phyloP scores from a whole-genome alignment of 2,797 vertebrate species.

The Coilia nasus region DNA sequence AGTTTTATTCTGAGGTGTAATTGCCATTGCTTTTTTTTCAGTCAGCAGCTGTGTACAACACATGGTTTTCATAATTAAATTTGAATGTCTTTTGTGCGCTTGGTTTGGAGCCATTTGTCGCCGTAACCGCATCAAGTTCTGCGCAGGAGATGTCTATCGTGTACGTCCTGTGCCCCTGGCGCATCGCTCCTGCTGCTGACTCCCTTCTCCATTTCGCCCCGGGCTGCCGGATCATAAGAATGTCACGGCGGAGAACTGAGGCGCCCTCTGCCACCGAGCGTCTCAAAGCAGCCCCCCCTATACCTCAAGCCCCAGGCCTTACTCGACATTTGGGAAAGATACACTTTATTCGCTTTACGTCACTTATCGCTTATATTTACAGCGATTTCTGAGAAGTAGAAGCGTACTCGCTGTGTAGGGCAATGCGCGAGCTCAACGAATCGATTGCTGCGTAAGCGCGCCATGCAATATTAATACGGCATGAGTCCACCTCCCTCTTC shows the following conservation, averaged over 20 bases:
- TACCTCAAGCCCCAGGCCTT: neutral
- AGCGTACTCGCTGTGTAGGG: neutral
- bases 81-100: neutral
- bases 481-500: neutral
- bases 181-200: constrained; percentile 36
- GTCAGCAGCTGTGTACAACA: neutral
- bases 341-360: neutral
- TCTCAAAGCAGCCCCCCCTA: too few species aligned
- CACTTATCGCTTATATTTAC: constrained; percentile 9
- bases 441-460: constrained; percentile 22
- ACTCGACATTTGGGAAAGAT: neutral
- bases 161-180: constrained; percentile 60
- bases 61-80: neutral
- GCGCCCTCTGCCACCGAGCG: constrained; percentile 37
- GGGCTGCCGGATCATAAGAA: constrained; percentile 54
- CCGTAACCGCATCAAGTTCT: constrained; percentile 42
- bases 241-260: constrained; percentile 37
- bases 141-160: constrained; percentile 46
- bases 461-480: constrained; percentile 19
- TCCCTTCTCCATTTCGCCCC: constrained; percentile 66
- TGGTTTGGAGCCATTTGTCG: neutral
- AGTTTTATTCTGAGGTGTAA: neutral
- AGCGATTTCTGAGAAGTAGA: neutral
- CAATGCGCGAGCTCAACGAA: constrained; percentile 7
- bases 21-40: neutral